phyloP scores from a whole-genome alignment of 2,113 vertebrate species.

The Anseranas semipalmata region DNA sequence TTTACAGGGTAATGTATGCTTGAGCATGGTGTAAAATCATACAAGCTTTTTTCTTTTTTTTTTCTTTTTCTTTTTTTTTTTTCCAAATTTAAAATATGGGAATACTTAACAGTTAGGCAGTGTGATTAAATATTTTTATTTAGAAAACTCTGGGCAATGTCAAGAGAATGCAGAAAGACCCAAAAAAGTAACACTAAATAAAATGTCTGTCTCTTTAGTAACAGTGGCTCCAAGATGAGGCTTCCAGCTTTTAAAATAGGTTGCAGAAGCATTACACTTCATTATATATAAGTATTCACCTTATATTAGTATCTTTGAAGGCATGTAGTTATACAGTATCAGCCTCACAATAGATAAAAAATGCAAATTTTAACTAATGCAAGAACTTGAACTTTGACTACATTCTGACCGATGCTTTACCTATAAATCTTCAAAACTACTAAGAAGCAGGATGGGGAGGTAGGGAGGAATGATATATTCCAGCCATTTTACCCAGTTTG shows the following conservation, averaged over 20 bases:
- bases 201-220: background rate
- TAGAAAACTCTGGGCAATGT: background rate
- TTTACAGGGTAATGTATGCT: background rate
- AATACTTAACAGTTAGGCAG: background rate
- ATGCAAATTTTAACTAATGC: background rate
- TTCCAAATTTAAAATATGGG: background rate
- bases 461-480: background rate
- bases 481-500: background rate
- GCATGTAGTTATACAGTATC: background rate
- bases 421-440: background rate
- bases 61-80: background rate
- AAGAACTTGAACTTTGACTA: background rate
- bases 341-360: background rate
- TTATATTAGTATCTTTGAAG: conserved; percentile 27
- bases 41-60: background rate
- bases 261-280: background rate
- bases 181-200: background rate
- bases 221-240: background rate
- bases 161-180: background rate
- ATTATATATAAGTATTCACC: background rate
- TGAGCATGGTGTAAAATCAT: background rate
- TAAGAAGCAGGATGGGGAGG: background rate
- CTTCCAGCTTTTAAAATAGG: conserved; percentile 3
- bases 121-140: background rate
- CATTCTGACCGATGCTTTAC: background rate